A percentile compares a stretch with the other conserved stretches of the same genome.
These are phyloP conservation scores for Danio tinwini DNA, from an alignment of 2,797 vertebrate genomes.

Conservation along the genomic window DNA sequence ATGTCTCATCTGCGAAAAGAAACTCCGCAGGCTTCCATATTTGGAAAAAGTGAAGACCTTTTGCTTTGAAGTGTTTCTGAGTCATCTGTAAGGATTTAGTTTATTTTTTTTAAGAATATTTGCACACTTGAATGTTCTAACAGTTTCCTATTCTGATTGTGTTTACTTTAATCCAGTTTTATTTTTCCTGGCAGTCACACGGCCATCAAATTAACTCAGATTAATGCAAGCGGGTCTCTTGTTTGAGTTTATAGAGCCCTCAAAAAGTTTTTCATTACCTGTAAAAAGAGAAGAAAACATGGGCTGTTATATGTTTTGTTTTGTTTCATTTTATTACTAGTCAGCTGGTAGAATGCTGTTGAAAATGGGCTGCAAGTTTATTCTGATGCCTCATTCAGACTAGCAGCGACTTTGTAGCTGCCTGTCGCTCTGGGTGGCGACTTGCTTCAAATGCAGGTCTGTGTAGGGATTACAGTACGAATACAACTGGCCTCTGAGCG, in stretches of 20 bases:
- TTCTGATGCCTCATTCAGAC: no score
- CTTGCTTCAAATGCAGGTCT: no score
- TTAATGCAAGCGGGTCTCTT: slow-evolving; percentile 70
- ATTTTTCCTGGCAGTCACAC: slow-evolving; percentile 69
- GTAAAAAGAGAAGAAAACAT: slow-evolving; percentile 54
- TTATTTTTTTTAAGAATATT: slow-evolving; percentile 47
- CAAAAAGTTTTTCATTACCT: slow-evolving; percentile 64
- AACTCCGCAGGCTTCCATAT: slow-evolving; percentile 53
- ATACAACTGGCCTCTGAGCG: no score
- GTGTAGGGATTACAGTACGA: no score
- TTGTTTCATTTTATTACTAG: slow-evolving; percentile 55
- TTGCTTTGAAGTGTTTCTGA: slow-evolving; percentile 65
- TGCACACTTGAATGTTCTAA: slow-evolving; percentile 58
- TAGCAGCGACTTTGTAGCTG: no score
- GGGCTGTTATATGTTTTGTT: slow-evolving; percentile 63
- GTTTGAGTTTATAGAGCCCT: slow-evolving; percentile 65
- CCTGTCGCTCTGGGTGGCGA: no score
- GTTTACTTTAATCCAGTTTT: slow-evolving; percentile 70
- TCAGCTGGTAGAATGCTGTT: neutral
- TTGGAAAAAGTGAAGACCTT: slow-evolving; percentile 45
- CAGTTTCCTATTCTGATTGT: slow-evolving; percentile 69
- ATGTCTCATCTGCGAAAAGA: slow-evolving; percentile 53
- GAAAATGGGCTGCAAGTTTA: neutral
- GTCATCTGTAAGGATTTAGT: slow-evolving; percentile 59
- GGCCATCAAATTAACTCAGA: slow-evolving; percentile 69